Base-by-base conservation (phyloP, 2,113 vertebrate species). In the Pelvicachromis taeniatus region DNA sequence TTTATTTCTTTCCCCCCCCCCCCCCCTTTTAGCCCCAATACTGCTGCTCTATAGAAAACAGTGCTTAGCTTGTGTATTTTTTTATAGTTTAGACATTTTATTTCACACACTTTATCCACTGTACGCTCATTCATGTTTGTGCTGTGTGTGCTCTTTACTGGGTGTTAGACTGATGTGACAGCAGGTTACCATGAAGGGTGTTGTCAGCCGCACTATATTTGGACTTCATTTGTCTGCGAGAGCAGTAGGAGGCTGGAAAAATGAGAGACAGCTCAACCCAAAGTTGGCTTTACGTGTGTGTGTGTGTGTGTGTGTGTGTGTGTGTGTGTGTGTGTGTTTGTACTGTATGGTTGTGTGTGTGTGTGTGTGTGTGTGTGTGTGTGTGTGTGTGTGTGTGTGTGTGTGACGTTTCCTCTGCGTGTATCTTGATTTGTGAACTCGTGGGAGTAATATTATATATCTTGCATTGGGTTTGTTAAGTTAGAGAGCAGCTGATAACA, bases 141-240 rank as follows among this genome's bases (percentile, higher is more conserved):
- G 16, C 50, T 42, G 21, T 2, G 17, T 29, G 26, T 21, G 2
- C 16, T n/a, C 52, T 59, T 56, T 10, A 10, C 31, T 48, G 21
- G 68, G 52, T 52, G 63, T 55, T 6, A 9, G 9, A 33, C 7
- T 42, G 77, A 59, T 84, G 52, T 65, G 40, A 84, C 56, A 80
- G 70, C 83, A 50, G 48, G 80, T 73, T 45, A 63, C 26, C 61
- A 3, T 79, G 82, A 83, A 81, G 80, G 54, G 35, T 56, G 85
- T 59, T 88, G 73, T 87, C 83, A 81, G 77, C 65, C 9, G 4
- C 70, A 42, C 88, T 90, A 85, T 89, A 85, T 89, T 81, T 93
- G 87, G 85, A 82, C 83, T 86, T 73, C 29, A 53, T 77, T 83
- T 84, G 82, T 90, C 89, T 83, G 70, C 1, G 17, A 78, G 63